Base-by-base conservation (phyloP, 2,113 vertebrate genomes). In the Hirundichthys speculiger region DNA sequence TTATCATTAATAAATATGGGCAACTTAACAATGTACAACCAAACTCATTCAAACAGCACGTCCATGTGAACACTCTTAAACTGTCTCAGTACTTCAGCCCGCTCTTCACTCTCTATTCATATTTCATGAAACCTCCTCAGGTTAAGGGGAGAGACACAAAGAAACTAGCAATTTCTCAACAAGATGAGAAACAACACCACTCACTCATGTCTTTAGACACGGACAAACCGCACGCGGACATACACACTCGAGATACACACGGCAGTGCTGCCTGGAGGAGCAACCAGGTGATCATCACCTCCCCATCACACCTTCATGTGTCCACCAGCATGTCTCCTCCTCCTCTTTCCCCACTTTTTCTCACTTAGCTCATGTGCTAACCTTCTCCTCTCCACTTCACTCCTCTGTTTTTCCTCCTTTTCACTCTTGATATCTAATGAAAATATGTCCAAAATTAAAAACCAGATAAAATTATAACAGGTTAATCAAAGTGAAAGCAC, bases 71-170 rank as follows among this genome's bases (percentile, higher is more conserved):
- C 30, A 21, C 25, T 48, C 52, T 54, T 54, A 46, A 49, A 20
- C 41, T 60, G 73, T 80, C 78, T 85, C 74, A 84, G 70, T 86
- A 78, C 85, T 88, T 89, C 75, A 77, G 79, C 47, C 55, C 64
- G 69, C 73, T 88, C 90, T 91, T 87, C 73, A 71, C 72, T 89
- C 88, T 75, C 83, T 73, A 90, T 91, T 82, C 88, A 91, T 91
- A 90, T 91, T 91, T 89, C 83, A 92, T 83, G 83, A 75, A 69
- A 83, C 67, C 84, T 89, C 80, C 82, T 83, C 72, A 67, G 63
- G 61, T 86, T 77, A 89, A 90, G 84, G 67, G 71, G 61, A 79
- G 21, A 72, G 49, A 56, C 70, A 75, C 55, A 77, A 42, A 77
- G 74, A 68, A 27, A 65, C 64, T 47, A 27, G 51, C 76, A 81